Conservation (phyloP, 2,113 vertebrate species). For the Dasypus novemcinctus region DNA sequence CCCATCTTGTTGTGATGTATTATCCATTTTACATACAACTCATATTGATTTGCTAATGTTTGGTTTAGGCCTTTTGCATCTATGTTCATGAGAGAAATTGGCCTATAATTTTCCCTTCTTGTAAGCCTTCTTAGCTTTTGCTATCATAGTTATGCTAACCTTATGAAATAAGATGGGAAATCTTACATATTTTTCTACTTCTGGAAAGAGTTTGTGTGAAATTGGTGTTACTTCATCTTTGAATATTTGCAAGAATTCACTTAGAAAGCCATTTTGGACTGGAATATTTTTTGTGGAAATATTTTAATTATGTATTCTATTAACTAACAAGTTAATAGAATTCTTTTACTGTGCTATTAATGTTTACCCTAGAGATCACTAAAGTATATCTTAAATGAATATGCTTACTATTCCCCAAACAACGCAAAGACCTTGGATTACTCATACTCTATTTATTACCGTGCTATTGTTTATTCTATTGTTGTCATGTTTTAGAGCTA, state of each 20-base stretch:
- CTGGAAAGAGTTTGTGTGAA: not conserved
- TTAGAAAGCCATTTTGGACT: not conserved
- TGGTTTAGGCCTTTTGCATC: constrained; percentile 28
- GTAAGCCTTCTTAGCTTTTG: not conserved
- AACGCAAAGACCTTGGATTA: not conserved
- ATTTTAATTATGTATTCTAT: not conserved
- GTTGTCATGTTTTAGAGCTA: not conserved
- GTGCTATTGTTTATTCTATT: not conserved
- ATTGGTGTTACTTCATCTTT: not conserved
- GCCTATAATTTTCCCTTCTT: not conserved
- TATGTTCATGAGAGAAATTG: not conserved
- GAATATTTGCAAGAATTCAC: constrained; percentile 28
- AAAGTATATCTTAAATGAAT: not conserved
- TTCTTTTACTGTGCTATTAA: not conserved
- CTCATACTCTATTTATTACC: not conserved
- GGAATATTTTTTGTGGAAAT: constrained; percentile 10
- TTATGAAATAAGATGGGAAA: not conserved
- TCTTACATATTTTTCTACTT: not conserved
- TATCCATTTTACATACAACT: not conserved
- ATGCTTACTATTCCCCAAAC: not conserved
- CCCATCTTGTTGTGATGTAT: not conserved
- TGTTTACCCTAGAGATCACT: not conserved
- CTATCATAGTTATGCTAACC: not conserved
- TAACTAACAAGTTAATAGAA: not conserved
- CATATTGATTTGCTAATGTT: not conserved